Evolutionary conservation across 2,888 invertebrate species (phyloP).

Genomic region (Drosophila fulvimacula): DNA sequence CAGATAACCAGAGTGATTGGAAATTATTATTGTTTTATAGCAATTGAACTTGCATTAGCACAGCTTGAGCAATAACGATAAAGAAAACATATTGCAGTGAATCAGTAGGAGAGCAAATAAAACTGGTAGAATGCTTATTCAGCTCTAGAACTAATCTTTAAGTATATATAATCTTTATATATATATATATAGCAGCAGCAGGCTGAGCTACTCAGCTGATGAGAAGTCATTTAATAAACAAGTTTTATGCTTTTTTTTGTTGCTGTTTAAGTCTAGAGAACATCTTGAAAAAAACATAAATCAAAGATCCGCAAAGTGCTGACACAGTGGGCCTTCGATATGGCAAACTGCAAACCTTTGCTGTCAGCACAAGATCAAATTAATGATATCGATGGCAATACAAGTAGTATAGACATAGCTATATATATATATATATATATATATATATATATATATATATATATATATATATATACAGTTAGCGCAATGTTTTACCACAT

Average conservation of each 20-base stretch:
- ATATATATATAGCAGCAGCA: too few relatives aligned
- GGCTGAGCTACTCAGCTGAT: neutral
- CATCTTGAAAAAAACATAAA: slow-evolving; percentile 5
- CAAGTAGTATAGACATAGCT: neutral
- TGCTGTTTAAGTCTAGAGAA: neutral
- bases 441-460: neutral
- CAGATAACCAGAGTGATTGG: neutral
- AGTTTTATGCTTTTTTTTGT: neutral
- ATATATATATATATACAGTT: neutral
- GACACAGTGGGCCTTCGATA: neutral
- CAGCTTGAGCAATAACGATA: neutral
- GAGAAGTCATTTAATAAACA: neutral
- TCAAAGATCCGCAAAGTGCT: slow-evolving; percentile 1
- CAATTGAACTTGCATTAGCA: neutral
- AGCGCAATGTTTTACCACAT: slow-evolving; percentile 25
- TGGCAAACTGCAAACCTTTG: slow-evolving; percentile 24
- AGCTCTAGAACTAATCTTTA: neutral
- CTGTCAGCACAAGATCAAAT: slow-evolving; percentile 25
- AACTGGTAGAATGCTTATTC: neutral
- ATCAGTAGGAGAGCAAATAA: neutral
- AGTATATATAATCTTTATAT: neutral
- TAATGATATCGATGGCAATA: slow-evolving; percentile 10
- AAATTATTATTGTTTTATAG: neutral
- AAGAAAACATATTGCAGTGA: neutral
- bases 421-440: neutral